Percentiles rank a stretch among this genome's conserved stretches.
These are phyloP conservation scores for Trialeurodes vaporariorum DNA, from an alignment of 1,140 invertebrate species.

Conservation along the genomic window DNA sequence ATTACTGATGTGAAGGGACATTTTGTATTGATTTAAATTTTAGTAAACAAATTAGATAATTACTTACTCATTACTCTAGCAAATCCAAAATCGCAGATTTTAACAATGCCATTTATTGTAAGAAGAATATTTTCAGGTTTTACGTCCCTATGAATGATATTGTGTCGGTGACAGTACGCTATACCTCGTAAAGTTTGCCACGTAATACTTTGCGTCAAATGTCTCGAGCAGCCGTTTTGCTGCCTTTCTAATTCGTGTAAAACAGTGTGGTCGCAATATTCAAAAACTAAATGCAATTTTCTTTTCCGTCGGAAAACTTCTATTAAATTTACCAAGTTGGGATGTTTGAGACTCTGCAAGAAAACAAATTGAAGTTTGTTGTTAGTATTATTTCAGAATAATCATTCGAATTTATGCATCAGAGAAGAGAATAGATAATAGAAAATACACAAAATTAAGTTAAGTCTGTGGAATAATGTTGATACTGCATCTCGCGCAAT, in stretches of 20 bases:
- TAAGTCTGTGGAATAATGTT: too few species aligned
- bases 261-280: constrained; percentile 95
- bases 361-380: too few species aligned
- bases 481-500: too few species aligned
- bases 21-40: too few species aligned
- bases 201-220: constrained; percentile 78
- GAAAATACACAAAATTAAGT: too few species aligned
- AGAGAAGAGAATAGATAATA: too few species aligned
- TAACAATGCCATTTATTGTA: constrained; percentile 86
- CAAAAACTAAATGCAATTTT: constrained; percentile 94
- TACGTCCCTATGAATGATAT: constrained; percentile 93
- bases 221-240: constrained; percentile 69
- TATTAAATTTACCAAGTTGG: constrained; percentile 91
- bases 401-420: too few species aligned
- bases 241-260: constrained; percentile 91
- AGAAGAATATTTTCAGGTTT: constrained; percentile 98
- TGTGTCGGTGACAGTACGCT: constrained; percentile 91
- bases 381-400: too few species aligned
- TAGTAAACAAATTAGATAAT: too few species aligned
- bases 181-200: constrained; percentile 93
- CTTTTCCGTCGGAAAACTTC: constrained; percentile 96
- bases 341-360: constrained; percentile 89
- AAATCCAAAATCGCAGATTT: constrained; percentile 98
- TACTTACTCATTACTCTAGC: constrained; percentile 87
- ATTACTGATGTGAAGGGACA: too few species aligned